phyloP scores from a whole-genome alignment of 2,113 vertebrate species.

The Brachyhypopomus occidentalis region DNA sequence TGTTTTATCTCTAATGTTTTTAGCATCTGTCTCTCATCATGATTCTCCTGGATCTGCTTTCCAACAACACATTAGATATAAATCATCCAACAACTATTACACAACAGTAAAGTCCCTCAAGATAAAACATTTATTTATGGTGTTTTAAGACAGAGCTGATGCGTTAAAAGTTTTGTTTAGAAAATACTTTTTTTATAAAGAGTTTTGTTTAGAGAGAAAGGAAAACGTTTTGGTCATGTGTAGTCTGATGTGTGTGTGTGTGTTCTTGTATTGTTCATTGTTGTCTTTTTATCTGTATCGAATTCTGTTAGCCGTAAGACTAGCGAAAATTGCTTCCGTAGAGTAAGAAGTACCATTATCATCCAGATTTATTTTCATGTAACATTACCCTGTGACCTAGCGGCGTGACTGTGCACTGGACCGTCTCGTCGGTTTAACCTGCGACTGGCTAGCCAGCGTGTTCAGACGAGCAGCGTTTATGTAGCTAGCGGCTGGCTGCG shows the following conservation, averaged over 20 bases:
- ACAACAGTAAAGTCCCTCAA: slow-evolving; percentile 4
- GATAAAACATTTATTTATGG: neutral
- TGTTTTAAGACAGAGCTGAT: neutral
- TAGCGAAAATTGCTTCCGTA: slow-evolving; percentile 40
- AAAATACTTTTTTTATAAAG: no score
- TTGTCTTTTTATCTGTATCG: slow-evolving; percentile 4
- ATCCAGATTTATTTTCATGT: slow-evolving; percentile 48
- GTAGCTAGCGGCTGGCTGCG: neutral
- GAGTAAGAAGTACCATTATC: slow-evolving; percentile 50
- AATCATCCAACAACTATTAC: slow-evolving; percentile 22
- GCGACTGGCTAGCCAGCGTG: neutral
- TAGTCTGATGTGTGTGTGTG: slow-evolving; percentile 21
- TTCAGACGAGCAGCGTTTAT: neutral
- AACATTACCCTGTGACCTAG: slow-evolving; percentile 54
- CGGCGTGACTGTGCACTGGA: slow-evolving; percentile 39
- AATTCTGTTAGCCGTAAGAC: slow-evolving; percentile 58
- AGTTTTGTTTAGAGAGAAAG: no score
- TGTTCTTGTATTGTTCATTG: slow-evolving; percentile 27
- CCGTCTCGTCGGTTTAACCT: slow-evolving; percentile 19
- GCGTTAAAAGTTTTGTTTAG: no score
- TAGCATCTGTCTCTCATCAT: neutral
- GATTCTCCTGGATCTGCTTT: slow-evolving; percentile 3
- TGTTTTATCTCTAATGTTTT: slow-evolving; percentile 64
- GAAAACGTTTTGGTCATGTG: slow-evolving; percentile 30
- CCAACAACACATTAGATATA: neutral